Conservation (phyloP, 2,113 vertebrate species). For the Nerophis lumbriciformis region DNA sequence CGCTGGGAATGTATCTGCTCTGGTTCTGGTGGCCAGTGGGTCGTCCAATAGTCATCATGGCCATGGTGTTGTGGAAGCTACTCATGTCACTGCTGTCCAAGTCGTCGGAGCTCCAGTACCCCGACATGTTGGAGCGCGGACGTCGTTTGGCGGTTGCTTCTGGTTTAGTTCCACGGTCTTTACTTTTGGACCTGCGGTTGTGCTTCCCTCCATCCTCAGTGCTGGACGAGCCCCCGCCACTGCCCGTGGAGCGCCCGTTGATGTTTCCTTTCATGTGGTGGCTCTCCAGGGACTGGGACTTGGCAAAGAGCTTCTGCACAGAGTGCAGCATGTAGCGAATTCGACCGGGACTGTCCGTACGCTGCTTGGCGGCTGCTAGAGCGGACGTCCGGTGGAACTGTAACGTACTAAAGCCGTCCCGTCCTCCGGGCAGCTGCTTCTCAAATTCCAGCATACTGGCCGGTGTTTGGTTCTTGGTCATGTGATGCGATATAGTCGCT, state of each 20-base stretch:
- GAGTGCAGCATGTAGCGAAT: constrained; percentile 97
- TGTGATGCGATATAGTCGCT: constrained; percentile 75
- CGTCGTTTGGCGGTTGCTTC: constrained; percentile 85
- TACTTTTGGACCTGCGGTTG: constrained; percentile 89
- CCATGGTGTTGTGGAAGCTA: constrained; percentile 85
- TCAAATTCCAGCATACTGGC: constrained; percentile 92
- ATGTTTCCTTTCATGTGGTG: constrained; percentile 80
- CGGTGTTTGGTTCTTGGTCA: constrained; percentile 80
- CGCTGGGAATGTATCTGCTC: constrained; percentile 86
- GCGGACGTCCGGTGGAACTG: constrained; percentile 85
- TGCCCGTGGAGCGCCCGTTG: constrained; percentile 78
- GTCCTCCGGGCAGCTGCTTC: constrained; percentile 88
- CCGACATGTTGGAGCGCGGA: constrained; percentile 92
- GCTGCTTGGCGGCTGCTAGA: constrained; percentile 78
- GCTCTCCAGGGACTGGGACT: constrained; percentile 84
- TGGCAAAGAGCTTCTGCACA: constrained; percentile 89
- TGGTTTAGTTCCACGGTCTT: constrained; percentile 85
- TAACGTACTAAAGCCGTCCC: constrained; percentile 94
- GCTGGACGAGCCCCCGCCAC: constrained; percentile 56
- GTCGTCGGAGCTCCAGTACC: constrained; percentile 98
- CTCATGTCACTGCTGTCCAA: constrained; percentile 87
- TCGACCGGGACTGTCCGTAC: constrained; percentile 91
- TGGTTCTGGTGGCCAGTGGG: constrained; percentile 70
- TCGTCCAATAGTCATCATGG: constrained; percentile 89
- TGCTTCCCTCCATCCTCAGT: constrained; percentile 82